Evolutionary conservation across 1,140 invertebrate species (phyloP).

Genomic region (Zaprionus vittiger): DNA sequence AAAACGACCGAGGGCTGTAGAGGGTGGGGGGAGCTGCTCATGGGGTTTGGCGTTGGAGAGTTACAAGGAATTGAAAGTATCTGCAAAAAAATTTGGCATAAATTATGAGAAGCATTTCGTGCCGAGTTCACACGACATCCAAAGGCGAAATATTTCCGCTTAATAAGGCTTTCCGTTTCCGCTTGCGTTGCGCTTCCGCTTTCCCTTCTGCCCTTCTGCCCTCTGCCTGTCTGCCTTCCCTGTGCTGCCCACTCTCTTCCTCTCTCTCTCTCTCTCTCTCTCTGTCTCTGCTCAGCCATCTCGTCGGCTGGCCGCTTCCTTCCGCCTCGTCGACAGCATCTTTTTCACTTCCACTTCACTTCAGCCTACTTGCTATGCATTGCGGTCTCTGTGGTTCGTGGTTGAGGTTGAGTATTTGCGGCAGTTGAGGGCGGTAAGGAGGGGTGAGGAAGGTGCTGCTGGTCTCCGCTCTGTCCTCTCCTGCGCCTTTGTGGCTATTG

Average conservation of each 20-base stretch:
- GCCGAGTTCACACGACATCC: constrained; percentile 70
- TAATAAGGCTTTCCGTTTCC: constrained; percentile 83
- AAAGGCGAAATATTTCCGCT: constrained; percentile 83
- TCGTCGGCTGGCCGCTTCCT: constrained; percentile 65
- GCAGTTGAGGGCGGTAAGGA: background rate
- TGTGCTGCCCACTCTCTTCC: background rate
- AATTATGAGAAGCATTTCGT: constrained; percentile 70
- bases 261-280: background rate
- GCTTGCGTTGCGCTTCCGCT: constrained; percentile 58
- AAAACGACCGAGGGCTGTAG: background rate
- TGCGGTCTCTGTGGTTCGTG: constrained; percentile 23
- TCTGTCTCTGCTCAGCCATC: background rate
- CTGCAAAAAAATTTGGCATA: constrained; percentile 78
- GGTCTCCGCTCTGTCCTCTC: background rate
- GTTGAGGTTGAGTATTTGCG: constrained; percentile 9
- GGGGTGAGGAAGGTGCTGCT: background rate
- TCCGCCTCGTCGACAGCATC: constrained; percentile 51
- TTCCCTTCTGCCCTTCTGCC: background rate
- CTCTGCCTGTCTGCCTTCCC: background rate
- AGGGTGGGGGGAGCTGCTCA: no score
- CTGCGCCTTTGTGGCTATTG: constrained; percentile 54
- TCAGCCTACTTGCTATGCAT: constrained; percentile 59
- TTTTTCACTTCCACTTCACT: constrained; percentile 53
- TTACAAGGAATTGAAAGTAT: background rate
- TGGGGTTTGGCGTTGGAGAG: no score